phyloP scores from a whole-genome alignment of 2,888 invertebrate species.

The Lasioglossum lativentre region DNA sequence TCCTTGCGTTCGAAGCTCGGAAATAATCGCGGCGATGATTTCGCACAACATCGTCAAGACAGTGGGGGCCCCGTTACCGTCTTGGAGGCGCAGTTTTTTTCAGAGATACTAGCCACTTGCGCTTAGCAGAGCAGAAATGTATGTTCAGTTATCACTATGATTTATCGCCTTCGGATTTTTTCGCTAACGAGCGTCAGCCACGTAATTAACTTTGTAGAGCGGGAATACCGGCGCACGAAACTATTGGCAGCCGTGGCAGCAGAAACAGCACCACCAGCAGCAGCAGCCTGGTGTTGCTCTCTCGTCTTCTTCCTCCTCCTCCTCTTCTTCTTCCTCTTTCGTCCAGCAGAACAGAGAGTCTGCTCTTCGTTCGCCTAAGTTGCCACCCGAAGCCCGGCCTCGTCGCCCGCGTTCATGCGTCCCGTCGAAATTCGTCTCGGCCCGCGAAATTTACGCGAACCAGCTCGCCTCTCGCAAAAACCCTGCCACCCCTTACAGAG shows the following conservation, averaged over 20 bases:
- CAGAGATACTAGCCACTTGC: slow-evolving; percentile 47
- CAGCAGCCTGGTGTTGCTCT: neutral
- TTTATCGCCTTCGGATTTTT: slow-evolving; percentile 62
- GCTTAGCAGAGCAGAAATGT: slow-evolving; percentile 64
- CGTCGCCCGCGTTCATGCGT: neutral
- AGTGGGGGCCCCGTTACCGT: slow-evolving; percentile 49
- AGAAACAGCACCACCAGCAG: neutral
- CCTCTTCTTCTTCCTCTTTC: neutral
- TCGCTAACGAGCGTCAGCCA: slow-evolving; percentile 61
- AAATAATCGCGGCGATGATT: slow-evolving; percentile 44
- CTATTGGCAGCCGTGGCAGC: slow-evolving; percentile 41
- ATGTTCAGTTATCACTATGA: slow-evolving; percentile 63
- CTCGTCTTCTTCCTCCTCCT: neutral
- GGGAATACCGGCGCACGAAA: slow-evolving; percentile 40
- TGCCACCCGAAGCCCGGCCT: neutral
- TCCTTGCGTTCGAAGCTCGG: neutral
- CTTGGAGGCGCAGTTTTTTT: slow-evolving; percentile 45
- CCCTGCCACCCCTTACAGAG: no score
- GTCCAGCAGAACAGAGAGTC: neutral
- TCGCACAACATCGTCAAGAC: slow-evolving; percentile 41
- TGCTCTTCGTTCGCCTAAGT: slow-evolving; percentile 10
- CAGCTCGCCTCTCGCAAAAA: neutral
- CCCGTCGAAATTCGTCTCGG: neutral
- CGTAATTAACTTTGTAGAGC: slow-evolving; percentile 59
- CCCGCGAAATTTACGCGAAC: neutral